phyloP scores from a whole-genome alignment of 2,113 vertebrate species.

The Heterotilapia buettikoferi region DNA sequence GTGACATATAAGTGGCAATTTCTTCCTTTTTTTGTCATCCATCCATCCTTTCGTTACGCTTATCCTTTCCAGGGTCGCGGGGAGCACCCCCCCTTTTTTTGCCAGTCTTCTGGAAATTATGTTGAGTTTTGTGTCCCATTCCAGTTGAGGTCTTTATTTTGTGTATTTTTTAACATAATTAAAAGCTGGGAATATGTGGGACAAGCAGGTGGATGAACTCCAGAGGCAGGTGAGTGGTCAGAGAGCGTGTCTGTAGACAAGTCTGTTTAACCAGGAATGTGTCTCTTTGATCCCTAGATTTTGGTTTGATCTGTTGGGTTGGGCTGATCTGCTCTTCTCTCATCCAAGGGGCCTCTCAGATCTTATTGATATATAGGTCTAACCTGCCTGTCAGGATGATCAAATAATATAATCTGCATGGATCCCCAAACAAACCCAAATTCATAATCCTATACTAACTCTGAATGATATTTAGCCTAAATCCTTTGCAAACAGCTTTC shows the following conservation, averaged over 20 bases:
- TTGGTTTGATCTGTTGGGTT: constrained; percentile 46
- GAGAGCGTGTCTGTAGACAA: constrained; percentile 8
- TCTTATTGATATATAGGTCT: constrained; percentile 17
- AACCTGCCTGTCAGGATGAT: constrained; percentile 32
- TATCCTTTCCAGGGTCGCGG: background rate
- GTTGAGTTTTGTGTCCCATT: background rate
- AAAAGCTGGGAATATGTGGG: background rate
- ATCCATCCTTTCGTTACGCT: background rate
- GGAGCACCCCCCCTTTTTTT: background rate
- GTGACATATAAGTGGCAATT: background rate
- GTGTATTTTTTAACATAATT: background rate
- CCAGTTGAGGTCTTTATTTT: background rate
- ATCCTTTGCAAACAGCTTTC: background rate
- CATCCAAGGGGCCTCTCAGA: constrained; percentile 35
- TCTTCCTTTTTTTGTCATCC: background rate
- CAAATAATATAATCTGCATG: constrained; percentile 23
- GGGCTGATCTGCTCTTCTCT: constrained; percentile 30
- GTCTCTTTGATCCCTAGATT: constrained; percentile 65
- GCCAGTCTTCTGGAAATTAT: background rate
- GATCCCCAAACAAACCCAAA: constrained; percentile 14
- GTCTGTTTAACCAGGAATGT: constrained; percentile 39
- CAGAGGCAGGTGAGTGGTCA: background rate
- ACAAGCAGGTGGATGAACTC: background rate
- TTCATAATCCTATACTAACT: constrained; percentile 7
- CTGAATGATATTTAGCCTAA: background rate